A percentile compares a stretch with the other conserved stretches of the same genome.
Evolutionary conservation across 2,113 vertebrate genomes (phyloP).

Genomic region (Eleginops maclovinus): DNA sequence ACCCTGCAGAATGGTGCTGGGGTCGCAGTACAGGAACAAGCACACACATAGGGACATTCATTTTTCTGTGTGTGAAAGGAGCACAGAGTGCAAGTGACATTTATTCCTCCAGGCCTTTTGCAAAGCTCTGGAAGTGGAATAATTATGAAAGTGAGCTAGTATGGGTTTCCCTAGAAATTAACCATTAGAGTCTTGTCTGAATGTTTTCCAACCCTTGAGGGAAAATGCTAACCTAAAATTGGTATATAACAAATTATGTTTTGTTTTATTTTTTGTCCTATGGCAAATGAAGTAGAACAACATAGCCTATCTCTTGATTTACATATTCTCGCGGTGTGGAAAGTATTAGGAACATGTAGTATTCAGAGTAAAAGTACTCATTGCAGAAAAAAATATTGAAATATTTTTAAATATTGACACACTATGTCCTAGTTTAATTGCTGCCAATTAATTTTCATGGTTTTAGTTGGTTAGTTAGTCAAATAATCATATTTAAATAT

Average conservation of each 20-base stretch:
- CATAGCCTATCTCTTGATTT: conserved; percentile 8
- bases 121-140: conserved; percentile 72
- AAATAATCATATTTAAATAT: too few species aligned
- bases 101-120: conserved; percentile 78
- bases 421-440: too few species aligned
- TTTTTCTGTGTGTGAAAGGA: conserved; percentile 69
- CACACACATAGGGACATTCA: conserved; percentile 65
- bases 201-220: conserved; percentile 38
- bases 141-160: conserved; percentile 68
- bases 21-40: conserved; percentile 75
- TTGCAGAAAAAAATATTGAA: too few species aligned
- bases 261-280: conserved; percentile 7
- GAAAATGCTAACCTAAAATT: conserved; percentile 31
- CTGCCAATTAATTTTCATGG: too few species aligned
- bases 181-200: conserved; percentile 36
- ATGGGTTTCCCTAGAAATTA: conserved; percentile 68
- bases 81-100: conserved; percentile 66
- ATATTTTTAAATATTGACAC: too few species aligned
- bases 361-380: too few species aligned
- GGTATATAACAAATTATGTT: conserved; percentile 39
- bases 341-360: too few species aligned
- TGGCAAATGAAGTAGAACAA: conserved; percentile 13
- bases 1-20: conserved; percentile 82
- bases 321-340: background rate
- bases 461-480: too few species aligned